phyloP scores from a whole-genome alignment of 2,888 invertebrate genomes.

The Priocnemis perturbator region DNA sequence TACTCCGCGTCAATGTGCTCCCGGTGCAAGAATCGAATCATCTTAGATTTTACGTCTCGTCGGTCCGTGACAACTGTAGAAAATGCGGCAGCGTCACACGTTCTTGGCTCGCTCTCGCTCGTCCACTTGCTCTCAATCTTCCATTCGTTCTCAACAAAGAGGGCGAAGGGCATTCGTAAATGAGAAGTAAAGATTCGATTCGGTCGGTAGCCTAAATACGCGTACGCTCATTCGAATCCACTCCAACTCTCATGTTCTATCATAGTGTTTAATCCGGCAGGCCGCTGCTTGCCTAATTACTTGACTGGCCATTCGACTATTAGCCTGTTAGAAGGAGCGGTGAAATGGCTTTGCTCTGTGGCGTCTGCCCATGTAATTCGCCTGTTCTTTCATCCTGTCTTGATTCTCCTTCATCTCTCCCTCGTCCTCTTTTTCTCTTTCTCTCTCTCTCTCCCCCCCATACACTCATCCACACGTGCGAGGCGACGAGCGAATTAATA shows the following conservation, averaged over 20 bases:
- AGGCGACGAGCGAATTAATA: neutral
- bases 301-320: slow-evolving; percentile 9
- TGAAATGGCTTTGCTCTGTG: too few relatives aligned
- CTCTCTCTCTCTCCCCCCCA: too few relatives aligned
- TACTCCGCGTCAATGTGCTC: too few relatives aligned
- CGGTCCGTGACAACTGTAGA: slow-evolving; percentile 35
- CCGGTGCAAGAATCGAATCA: slow-evolving; percentile 50
- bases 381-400: too few relatives aligned
- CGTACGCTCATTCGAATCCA: slow-evolving; percentile 37
- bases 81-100: slow-evolving; percentile 56
- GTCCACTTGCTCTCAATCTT: slow-evolving; percentile 2
- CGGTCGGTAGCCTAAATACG: slow-evolving; percentile 12
- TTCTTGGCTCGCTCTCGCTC: slow-evolving; percentile 22
- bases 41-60: too few relatives aligned
- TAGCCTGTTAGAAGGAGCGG: too few relatives aligned
- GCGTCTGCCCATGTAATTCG: too few relatives aligned
- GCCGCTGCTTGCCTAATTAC: slow-evolving; percentile 4
- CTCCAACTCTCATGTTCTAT: slow-evolving; percentile 22
- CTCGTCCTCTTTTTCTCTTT: too few relatives aligned
- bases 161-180: slow-evolving; percentile 14
- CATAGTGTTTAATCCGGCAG: neutral
- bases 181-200: slow-evolving; percentile 13
- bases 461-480: neutral
- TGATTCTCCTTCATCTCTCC: too few relatives aligned
- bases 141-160: neutral